phyloP scores from a whole-genome alignment of 1,140 invertebrate species.

The Mylabris phalerata region DNA sequence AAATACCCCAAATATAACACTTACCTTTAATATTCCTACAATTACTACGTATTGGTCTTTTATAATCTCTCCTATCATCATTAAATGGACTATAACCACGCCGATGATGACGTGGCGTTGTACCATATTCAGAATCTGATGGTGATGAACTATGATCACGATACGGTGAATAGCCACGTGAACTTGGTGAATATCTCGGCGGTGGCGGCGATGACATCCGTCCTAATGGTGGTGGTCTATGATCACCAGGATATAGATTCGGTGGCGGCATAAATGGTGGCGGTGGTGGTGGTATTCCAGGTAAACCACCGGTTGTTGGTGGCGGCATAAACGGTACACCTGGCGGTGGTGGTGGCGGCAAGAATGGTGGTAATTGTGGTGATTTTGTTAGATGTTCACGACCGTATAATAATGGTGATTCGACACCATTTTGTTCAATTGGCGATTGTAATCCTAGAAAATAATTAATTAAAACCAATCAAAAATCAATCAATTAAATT shows the following conservation, averaged over 20 bases:
- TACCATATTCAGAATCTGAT: conserved; percentile 36
- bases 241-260: conserved; percentile 47
- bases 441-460: conserved; percentile 31
- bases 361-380: conserved; percentile 45
- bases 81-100: conserved; percentile 33
- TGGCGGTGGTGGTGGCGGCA: conserved; percentile 38
- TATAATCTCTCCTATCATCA: conserved; percentile 31
- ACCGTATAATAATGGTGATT: conserved; percentile 44
- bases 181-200: conserved; percentile 35
- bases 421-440: conserved; percentile 37
- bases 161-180: conserved; percentile 37
- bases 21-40: conserved; percentile 31
- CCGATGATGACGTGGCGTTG: conserved; percentile 23
- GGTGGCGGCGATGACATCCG: conserved; percentile 56
- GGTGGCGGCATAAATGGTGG: conserved; percentile 37
- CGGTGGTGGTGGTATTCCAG: conserved; percentile 39
- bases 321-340: conserved; percentile 38
- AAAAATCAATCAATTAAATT: not conserved
- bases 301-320: conserved; percentile 39
- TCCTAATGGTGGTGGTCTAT: conserved; percentile 55
- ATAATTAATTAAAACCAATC: not conserved
- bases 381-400: conserved; percentile 45
- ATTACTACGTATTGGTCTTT: conserved; percentile 24
- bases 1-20: not conserved
- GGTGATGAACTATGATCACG: conserved; percentile 34